Conservation (phyloP, 2,797 vertebrate genomes). For the Pseudochirops cupreus region DNA sequence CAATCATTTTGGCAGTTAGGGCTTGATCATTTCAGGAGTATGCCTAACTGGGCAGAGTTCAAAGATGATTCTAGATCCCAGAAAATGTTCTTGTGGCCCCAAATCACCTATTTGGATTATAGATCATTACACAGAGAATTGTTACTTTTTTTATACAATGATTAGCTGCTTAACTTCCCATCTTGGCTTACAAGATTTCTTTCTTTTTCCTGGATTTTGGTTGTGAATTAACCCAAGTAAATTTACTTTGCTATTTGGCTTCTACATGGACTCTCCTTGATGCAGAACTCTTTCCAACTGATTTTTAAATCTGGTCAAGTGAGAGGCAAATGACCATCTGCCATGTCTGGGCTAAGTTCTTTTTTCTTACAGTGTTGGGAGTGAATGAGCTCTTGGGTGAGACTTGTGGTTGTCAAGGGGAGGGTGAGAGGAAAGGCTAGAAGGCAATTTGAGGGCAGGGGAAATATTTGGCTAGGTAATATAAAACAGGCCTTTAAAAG, state of each 20-base stretch:
- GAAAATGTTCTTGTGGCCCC: not conserved
- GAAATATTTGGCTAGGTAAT: conserved; percentile 65
- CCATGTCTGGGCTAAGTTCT: not conserved
- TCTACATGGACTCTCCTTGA: conserved; percentile 2
- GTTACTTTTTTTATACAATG: not conserved
- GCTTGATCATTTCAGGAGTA: not conserved
- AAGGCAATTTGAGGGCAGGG: conserved; percentile 19
- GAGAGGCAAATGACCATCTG: not conserved
- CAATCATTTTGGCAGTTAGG: not conserved
- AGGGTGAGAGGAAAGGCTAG: conserved; percentile 39
- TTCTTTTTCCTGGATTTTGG: not conserved
- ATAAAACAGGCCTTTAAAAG: conserved; percentile 57
- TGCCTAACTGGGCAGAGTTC: not conserved
- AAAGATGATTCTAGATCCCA: not conserved
- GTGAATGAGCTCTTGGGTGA: not conserved
- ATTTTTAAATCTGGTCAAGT: conserved; percentile 9
- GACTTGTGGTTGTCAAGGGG: conserved; percentile 70
- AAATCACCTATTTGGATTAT: not conserved
- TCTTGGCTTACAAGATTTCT: not conserved
- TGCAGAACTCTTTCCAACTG: not conserved
- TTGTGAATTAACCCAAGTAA: not conserved
- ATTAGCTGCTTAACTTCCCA: not conserved
- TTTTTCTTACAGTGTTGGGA: not conserved
- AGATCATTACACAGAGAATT: not conserved
- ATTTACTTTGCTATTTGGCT: not conserved